Percentiles rank a stretch among this genome's conserved stretches.
These are phyloP conservation scores for Leptogaster cylindrica DNA, from an alignment of 2,888 invertebrate species.

Conservation along the genomic window DNA sequence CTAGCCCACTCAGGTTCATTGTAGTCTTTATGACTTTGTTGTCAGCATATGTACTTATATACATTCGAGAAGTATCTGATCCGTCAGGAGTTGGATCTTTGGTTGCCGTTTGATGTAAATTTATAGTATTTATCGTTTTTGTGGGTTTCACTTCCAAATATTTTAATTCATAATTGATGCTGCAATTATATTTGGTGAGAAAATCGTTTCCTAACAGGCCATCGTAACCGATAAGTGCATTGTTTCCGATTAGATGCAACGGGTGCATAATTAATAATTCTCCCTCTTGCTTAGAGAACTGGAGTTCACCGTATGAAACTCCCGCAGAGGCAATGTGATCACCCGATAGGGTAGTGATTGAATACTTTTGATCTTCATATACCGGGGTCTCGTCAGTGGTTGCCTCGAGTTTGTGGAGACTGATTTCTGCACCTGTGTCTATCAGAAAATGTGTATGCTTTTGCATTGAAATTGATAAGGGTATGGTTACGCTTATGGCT, in stretches of 20 bases:
- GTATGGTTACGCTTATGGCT: background rate
- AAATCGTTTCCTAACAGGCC: background rate
- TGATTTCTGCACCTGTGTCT: constrained; percentile 7
- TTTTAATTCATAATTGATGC: background rate
- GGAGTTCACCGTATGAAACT: background rate
- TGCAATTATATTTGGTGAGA: background rate
- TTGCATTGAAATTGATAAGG: background rate
- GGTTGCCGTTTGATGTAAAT: no score
- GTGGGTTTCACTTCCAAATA: background rate
- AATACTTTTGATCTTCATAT: background rate
- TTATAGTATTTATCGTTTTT: no score
- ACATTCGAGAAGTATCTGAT: no score
- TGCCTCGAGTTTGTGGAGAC: background rate
- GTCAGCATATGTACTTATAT: no score
- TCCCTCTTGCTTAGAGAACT: background rate
- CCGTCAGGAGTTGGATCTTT: no score
- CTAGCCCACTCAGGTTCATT: no score
- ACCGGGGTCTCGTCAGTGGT: background rate
- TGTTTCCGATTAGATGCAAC: background rate
- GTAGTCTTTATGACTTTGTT: no score
- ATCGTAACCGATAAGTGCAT: background rate
- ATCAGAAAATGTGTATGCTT: background rate
- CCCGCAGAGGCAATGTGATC: background rate
- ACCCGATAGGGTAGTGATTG: background rate
- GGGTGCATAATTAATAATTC: background rate